phyloP scores from a whole-genome alignment of 2,888 invertebrate species.

The Amiota mariae region DNA sequence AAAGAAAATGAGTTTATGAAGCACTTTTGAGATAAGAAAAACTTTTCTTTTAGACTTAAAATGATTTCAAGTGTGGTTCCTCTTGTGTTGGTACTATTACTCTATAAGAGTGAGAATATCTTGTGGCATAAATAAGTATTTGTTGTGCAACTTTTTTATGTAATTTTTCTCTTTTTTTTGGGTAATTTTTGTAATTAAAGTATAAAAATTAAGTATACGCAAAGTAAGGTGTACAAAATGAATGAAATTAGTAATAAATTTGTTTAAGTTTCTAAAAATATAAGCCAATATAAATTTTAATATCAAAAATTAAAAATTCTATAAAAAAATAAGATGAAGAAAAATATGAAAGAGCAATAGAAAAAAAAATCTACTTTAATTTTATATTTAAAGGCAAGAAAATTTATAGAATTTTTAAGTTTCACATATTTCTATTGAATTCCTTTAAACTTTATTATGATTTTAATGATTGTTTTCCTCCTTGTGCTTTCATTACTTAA shows the following conservation, averaged over 20 bases:
- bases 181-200: background rate
- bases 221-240: conserved; percentile 31
- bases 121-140: conserved; percentile 32
- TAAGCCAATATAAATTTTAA: too few species aligned
- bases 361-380: too few species aligned
- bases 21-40: conserved; percentile 28
- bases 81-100: background rate
- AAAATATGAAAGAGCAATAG: too few species aligned
- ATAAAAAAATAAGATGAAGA: too few species aligned
- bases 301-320: too few species aligned
- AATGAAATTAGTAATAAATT: background rate
- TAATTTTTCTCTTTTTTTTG: too few species aligned
- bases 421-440: too few species aligned
- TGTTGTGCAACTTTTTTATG: conserved; percentile 52
- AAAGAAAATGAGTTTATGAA: conserved; percentile 6
- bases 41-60: conserved; percentile 17
- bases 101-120: conserved; percentile 41
- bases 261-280: background rate
- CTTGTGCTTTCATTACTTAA: too few species aligned
- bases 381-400: too few species aligned
- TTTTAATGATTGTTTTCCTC: too few species aligned
- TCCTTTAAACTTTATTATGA: too few species aligned
- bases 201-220: conserved; percentile 58
- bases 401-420: too few species aligned
- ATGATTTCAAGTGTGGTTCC: conserved; percentile 36